These are phyloP conservation scores for Zosterops borbonicus DNA, from an alignment of 2,113 vertebrate genomes.

Conservation along the genomic window DNA sequence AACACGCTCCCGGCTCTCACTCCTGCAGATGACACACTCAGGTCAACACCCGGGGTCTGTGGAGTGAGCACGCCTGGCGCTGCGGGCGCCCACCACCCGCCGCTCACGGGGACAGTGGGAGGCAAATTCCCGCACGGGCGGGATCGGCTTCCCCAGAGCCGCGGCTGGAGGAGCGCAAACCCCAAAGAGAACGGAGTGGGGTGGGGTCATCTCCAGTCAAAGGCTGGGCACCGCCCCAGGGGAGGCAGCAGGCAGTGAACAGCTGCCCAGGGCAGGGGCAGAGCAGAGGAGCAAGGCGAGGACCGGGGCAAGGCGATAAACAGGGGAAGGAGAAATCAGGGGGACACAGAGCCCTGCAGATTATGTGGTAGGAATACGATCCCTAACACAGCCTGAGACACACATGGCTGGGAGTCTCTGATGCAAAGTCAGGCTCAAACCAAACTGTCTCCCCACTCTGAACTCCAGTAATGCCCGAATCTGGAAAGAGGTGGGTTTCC, in stretches of 20 bases:
- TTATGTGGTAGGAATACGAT: accelerated
- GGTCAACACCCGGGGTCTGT: too few species aligned
- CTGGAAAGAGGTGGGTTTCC: background rate
- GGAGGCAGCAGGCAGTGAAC: background rate
- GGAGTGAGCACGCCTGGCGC: background rate
- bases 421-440: background rate
- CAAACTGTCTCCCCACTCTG: background rate
- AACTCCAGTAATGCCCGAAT: background rate
- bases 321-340: accelerated
- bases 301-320: background rate
- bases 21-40: background rate
- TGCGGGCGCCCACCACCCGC: background rate
- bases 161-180: background rate
- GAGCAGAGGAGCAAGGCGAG: background rate
- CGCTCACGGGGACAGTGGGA: background rate
- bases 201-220: accelerated
- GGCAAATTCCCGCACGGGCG: background rate
- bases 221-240: accelerated
- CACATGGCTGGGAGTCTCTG: accelerated
- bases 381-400: accelerated
- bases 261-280: background rate
- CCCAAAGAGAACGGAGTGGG: background rate
- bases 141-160: background rate
- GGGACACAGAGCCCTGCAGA: background rate
- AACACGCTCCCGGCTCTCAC: background rate